Base-by-base conservation (phyloP, 2,888 invertebrate species). In the Psylliodes chrysocephalus region DNA sequence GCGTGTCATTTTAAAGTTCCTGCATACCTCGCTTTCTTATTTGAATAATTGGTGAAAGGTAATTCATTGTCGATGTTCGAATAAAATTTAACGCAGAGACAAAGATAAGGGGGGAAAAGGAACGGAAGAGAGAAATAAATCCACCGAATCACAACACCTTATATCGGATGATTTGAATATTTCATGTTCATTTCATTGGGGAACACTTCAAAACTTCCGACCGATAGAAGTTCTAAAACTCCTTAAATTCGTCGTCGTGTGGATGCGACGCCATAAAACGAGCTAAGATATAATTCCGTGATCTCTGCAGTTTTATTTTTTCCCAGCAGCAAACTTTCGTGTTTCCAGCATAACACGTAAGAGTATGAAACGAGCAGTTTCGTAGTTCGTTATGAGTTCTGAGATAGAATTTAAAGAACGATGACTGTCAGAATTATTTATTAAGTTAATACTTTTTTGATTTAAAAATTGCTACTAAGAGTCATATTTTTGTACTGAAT, bases 151-250 rank as follows among this genome's bases (percentile, higher is more conserved):
- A 49, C 49, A 49, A 49, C 49, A 49, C 49, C 49, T 49, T 49
- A 49, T 72, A 72, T 73, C 71, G 74, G 66, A 66, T 70, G 68
- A 71, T 73, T 71, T 74, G 69, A 73, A 74, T 74, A 73, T 74
- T 73, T 74, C 72, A 73, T 71, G 69, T 69, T 71, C 71, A 70
- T 71, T 69, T 69, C 69, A 67, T 69, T 52, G 66, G 69, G 63
- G 71, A 69, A 66, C 70, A 68, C 65, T 72, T 67, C 62, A 55
- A 66, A 74, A 74, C 67, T 73, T 71, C 67, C 71, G 65, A 69
- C 72, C 71, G 72, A 71, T 70, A 71, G 61, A 73, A 71, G 68
- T 74, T 71, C 69, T 53, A 66, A 66, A 74, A 74, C 72, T 72
- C 70, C 70, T 71, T 71, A 67, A 70, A 72, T 73, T 73, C 71